Base-by-base conservation (phyloP, 2,888 invertebrate species). In the Platynereis dumerilii region DNA sequence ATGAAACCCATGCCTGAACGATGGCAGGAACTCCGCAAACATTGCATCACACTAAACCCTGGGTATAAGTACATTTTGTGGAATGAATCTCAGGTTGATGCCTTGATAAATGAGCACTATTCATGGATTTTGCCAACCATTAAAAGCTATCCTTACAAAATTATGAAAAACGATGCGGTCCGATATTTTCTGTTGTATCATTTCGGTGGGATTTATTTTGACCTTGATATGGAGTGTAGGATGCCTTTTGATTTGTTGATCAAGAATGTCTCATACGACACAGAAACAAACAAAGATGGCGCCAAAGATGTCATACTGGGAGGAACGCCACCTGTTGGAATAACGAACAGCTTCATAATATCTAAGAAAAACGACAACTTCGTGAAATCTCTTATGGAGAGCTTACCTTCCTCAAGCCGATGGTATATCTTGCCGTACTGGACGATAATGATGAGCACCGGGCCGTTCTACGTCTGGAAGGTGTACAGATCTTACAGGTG, bases 181-280 rank as follows among this genome's bases (percentile, higher is more conserved):
- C 3, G 55, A 17, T 27, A 27, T 10, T 55, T 55, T 17, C 7
- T 55, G 7, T 17, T 55, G 24, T 5, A 55, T 24, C 28, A 55
- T 24, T 55, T 22, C n/a, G 55, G 55, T n/a, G 55, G 55, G 22
- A 24, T 55, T 5, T 55, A 55, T 17, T 22, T 55, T 10, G 55
- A 55, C 55, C 7, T 55, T 5, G 55, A 55, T 17, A 55, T 55
- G 28, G 55, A 55, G 28, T 55, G 55, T 17, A 55, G 22, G n/a
- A 10, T 24, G 7, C 55, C 55, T 17, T 55, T 55, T 24, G 55
- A 55, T 26, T 5, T 10, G 28, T 22, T 55, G 28, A 5, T 48
- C 7, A n/a, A n/a, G 10, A 48, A 48, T 22, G 48, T 48, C 7
- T 22, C 55, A 24, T 7, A 55, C 5, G n/a, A n/a, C n/a, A n/a